Conservation (phyloP, 2,888 invertebrate genomes). For the Acanthosepion pharaonis region DNA sequence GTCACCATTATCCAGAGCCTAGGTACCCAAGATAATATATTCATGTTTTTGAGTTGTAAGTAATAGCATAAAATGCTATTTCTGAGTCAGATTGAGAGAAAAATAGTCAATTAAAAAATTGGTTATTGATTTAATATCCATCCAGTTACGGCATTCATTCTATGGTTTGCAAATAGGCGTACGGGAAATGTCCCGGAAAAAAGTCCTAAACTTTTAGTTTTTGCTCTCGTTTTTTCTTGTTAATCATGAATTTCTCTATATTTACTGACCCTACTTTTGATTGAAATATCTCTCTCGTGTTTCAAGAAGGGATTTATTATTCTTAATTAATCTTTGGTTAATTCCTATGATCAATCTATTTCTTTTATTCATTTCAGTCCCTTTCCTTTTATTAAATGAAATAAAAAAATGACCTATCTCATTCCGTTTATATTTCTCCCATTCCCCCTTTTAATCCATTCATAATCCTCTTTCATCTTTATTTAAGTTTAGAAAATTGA, state of each 20-base stretch:
- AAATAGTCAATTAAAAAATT: no score
- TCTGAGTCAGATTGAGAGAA: no score
- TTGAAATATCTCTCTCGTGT: background rate
- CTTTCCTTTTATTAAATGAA: background rate
- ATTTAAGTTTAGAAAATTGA: background rate
- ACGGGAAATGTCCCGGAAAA: background rate
- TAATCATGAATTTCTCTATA: background rate
- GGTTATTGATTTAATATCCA: no score
- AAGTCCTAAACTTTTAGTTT: background rate
- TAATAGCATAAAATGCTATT: no score
- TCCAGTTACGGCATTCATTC: no score
- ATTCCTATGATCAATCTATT: background rate
- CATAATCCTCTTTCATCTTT: background rate
- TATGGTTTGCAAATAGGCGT: no score
- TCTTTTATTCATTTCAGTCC: background rate
- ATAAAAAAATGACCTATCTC: background rate
- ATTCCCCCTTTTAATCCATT: background rate
- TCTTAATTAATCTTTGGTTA: background rate
- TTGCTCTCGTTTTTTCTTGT: background rate
- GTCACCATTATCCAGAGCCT: no score
- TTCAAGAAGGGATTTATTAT: background rate
- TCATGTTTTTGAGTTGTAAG: no score
- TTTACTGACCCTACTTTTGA: background rate
- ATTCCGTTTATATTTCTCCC: background rate
- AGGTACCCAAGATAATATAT: no score